phyloP scores from a whole-genome alignment of 2,797 vertebrate species.

The Pantherophis alleghaniensis region DNA sequence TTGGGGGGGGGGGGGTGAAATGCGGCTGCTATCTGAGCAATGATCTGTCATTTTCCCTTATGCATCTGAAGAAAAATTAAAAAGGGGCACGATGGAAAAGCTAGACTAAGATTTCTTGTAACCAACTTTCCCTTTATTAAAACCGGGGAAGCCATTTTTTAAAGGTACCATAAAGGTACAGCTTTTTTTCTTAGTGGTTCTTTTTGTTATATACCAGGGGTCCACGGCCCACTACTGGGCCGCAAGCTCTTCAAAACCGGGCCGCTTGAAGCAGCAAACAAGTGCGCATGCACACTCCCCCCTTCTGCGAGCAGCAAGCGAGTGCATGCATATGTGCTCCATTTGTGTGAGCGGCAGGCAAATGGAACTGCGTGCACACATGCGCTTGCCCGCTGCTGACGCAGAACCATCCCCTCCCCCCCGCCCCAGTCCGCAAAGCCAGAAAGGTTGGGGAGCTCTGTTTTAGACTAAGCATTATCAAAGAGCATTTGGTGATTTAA shows the following conservation, averaged over 20 bases:
- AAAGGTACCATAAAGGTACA: constrained; percentile 26
- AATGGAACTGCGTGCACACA: too few relatives aligned
- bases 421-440: too few relatives aligned
- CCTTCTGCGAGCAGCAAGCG: background rate
- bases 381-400: too few relatives aligned
- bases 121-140: constrained; percentile 17
- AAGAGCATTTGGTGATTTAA: background rate
- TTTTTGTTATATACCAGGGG: background rate
- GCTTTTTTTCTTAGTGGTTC: background rate
- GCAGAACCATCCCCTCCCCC: too few relatives aligned
- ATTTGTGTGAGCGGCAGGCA: too few relatives aligned
- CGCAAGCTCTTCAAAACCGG: background rate
- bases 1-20: constrained; percentile 78
- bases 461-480: background rate
- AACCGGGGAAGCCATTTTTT: constrained; percentile 51
- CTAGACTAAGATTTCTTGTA: constrained; percentile 27
- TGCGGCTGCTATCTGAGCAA: constrained; percentile 87
- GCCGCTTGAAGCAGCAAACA: background rate
- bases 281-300: background rate
- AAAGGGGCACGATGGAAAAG: constrained; percentile 65
- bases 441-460: too few relatives aligned
- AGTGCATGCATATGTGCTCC: too few relatives aligned
- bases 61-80: constrained; percentile 77
- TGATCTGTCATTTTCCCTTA: constrained; percentile 91
- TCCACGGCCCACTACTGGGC: background rate